Base-by-base conservation (phyloP, 2,113 vertebrate species). In the Leptobrachium ailaonicum region DNA sequence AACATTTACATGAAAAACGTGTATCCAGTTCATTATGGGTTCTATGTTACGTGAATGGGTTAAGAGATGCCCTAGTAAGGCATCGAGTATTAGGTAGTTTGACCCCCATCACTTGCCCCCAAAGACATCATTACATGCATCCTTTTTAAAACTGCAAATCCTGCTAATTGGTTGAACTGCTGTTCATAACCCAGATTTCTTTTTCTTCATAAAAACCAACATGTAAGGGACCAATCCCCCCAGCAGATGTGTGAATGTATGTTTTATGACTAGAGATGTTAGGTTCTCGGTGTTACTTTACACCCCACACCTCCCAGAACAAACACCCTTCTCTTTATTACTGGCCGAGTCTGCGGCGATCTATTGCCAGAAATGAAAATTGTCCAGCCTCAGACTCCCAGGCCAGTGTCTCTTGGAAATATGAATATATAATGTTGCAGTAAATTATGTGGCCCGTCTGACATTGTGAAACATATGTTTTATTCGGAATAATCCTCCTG, bases 381-480 rank as follows among this genome's bases (percentile, higher is more conserved):
- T 62, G 71, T 71, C 71, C 77, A 54, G 77, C 64, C 77, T 73
- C 62, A 32, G 41, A 41, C 50, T 80, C 77, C 77, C 77, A 80
- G 62, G 62, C 71, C 77, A 73, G 20, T 80, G 78, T 80, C 78
- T 80, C 78, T 64, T 68, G 71, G 71, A 80, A 74, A 80, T 74
- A 80, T 73, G 78, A 74, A 80, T 80, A 74, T 80, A 67, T 80
- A 80, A 80, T 58, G 78, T 80, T 80, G 71, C 78, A 68, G 71
- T 80, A 74, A 80, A 80, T 80, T 66, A 74, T 60, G 78, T 74
- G 78, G 64, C 53, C 77, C 41, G 71, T 50, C 11, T 80, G 77
- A 80, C 71, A 66, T 74, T 56, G 78, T 68, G 64, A 45, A 80
- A 80, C 78, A 80, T 80, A 74, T 80, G 78, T 80, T 80, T 80